phyloP scores from a whole-genome alignment of 2,888 invertebrate species.

The Ellobium chinense region DNA sequence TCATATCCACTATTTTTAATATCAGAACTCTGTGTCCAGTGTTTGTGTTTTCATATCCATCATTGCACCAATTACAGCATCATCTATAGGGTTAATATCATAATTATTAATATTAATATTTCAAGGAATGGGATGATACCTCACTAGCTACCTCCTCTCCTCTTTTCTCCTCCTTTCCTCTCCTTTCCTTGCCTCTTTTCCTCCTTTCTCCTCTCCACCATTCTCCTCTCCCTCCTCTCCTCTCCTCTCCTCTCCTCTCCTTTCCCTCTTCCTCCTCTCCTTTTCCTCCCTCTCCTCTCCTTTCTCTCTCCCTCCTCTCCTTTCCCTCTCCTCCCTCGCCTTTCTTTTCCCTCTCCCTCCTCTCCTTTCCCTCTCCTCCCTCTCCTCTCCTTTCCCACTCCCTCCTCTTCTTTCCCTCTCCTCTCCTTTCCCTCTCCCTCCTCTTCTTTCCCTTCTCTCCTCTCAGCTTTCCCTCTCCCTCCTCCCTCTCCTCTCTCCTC shows the following conservation, averaged over 20 bases:
- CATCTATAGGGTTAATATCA: no score
- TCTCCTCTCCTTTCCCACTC: not conserved
- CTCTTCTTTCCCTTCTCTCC: not conserved
- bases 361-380: not conserved
- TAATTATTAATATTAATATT: no score
- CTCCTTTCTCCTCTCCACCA: no score
- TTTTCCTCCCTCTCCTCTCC: not conserved
- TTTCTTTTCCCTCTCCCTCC: not conserved
- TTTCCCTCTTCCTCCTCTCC: not conserved
- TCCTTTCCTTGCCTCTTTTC: no score
- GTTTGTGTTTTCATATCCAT: no score
- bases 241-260: constrained; percentile 15
- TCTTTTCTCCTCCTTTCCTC: no score
- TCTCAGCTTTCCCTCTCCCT: not conserved
- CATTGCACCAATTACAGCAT: no score
- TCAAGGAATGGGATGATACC: no score
- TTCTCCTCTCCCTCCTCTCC: no score
- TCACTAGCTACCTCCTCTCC: no score
- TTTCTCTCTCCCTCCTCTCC: not conserved
- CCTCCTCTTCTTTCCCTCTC: not conserved
- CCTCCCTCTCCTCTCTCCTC: not conserved
- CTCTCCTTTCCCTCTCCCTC: not conserved
- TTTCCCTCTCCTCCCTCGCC: not conserved
- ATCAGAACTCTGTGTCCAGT: no score
- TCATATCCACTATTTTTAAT: no score